Conservation (phyloP, 2,113 vertebrate species). For the Heptranchias perlo region DNA sequence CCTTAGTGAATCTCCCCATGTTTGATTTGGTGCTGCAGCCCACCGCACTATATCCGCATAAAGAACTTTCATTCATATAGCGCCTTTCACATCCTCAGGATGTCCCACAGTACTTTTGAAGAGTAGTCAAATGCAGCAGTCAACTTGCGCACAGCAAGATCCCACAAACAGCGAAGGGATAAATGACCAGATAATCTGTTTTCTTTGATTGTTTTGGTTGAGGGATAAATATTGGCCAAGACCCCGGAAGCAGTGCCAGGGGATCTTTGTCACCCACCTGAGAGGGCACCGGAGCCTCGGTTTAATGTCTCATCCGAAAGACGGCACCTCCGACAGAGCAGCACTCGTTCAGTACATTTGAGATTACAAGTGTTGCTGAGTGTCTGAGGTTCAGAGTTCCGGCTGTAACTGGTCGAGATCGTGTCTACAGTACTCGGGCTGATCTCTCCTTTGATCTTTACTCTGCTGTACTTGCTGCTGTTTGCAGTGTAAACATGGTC, state of each 20-base stretch:
- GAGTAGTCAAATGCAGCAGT: too few species aligned
- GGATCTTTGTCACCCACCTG: background rate
- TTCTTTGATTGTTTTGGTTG: background rate
- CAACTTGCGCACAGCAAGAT: too few species aligned
- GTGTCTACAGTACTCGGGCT: background rate
- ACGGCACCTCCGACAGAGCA: background rate
- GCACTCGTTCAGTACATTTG: background rate
- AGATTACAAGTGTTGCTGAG: background rate
- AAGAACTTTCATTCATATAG: too few species aligned
- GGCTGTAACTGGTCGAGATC: background rate
- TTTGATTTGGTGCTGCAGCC: too few species aligned
- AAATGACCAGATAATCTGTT: background rate
- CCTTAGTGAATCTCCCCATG: too few species aligned
- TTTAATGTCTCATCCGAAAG: background rate
- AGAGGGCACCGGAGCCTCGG: background rate
- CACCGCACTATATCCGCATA: too few species aligned
- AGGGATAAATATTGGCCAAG: background rate
- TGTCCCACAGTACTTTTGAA: too few species aligned
- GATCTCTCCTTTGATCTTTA: background rate
- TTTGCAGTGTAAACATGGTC: slow-evolving; percentile 27
- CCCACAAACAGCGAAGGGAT: background rate
- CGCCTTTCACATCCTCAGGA: too few species aligned
- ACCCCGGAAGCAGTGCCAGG: background rate
- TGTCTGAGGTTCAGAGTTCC: background rate
- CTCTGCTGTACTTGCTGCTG: background rate